Evolutionary conservation across 2,797 vertebrate genomes (phyloP).

Genomic region (Anguilla obscura): DNA sequence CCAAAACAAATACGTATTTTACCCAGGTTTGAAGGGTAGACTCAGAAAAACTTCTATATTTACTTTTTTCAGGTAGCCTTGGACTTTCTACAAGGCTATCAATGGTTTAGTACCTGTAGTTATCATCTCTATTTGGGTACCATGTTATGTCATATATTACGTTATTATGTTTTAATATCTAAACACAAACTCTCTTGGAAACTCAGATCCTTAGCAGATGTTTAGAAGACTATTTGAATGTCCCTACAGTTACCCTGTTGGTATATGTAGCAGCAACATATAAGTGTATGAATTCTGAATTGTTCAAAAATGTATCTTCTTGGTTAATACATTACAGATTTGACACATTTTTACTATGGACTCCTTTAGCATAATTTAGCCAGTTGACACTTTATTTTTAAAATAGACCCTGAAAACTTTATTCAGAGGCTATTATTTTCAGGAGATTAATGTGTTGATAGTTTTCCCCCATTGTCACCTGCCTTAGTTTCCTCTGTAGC

Average conservation of each 20-base stretch:
- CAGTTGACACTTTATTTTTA: background rate
- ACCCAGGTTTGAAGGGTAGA: background rate
- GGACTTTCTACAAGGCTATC: background rate
- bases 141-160: background rate
- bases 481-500: background rate
- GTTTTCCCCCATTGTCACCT: background rate
- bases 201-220: slow-evolving; percentile 1
- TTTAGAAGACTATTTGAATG: background rate
- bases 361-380: background rate
- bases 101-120: background rate
- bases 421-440: background rate
- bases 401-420: background rate
- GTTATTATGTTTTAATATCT: background rate
- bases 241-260: background rate
- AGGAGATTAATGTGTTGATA: background rate
- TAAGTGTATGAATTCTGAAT: background rate
- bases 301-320: background rate
- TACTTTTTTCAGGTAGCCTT: background rate
- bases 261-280: background rate
- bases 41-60: background rate
- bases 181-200: background rate
- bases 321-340: background rate
- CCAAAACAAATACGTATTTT: no score
- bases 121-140: background rate
- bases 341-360: background rate